Conservation (phyloP, 2,797 vertebrate genomes). For the Lacerta viridis region DNA sequence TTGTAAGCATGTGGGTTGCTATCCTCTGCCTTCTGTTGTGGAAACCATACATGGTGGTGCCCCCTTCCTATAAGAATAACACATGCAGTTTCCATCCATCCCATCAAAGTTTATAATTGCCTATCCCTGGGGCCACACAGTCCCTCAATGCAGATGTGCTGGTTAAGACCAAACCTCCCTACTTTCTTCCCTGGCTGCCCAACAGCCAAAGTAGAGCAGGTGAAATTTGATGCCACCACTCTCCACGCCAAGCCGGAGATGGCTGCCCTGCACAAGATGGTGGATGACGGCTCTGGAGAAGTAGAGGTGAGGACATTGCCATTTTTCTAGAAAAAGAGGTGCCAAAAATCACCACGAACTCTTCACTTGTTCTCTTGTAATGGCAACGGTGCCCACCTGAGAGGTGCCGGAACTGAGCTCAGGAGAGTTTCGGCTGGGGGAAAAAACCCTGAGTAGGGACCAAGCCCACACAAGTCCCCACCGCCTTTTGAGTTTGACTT, state of each 20-base stretch:
- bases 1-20: neutral
- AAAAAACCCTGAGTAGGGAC: neutral
- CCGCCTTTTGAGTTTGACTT: neutral
- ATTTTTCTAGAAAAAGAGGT: too few species aligned
- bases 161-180: neutral
- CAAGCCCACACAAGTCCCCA: neutral
- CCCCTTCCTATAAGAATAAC: neutral
- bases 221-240: slow-evolving; percentile 86
- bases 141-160: neutral
- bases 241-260: slow-evolving; percentile 86
- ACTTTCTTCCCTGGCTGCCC: neutral
- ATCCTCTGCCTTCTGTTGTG: neutral
- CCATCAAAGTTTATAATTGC: neutral
- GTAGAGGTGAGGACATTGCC: slow-evolving; percentile 77
- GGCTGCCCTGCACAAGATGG: slow-evolving; percentile 90
- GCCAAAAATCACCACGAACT: too few species aligned
- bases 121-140: neutral
- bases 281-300: slow-evolving; percentile 89
- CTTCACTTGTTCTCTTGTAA: too few species aligned
- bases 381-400: too few species aligned
- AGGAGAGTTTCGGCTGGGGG: too few species aligned
- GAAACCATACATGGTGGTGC: neutral
- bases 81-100: neutral
- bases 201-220: slow-evolving; percentile 89
- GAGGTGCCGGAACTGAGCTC: too few species aligned